Percentiles rank a stretch among this genome's conserved stretches.
phyloP scores from a whole-genome alignment of 2,797 vertebrate genomes.

The Petrocephalus schoutedeni region DNA sequence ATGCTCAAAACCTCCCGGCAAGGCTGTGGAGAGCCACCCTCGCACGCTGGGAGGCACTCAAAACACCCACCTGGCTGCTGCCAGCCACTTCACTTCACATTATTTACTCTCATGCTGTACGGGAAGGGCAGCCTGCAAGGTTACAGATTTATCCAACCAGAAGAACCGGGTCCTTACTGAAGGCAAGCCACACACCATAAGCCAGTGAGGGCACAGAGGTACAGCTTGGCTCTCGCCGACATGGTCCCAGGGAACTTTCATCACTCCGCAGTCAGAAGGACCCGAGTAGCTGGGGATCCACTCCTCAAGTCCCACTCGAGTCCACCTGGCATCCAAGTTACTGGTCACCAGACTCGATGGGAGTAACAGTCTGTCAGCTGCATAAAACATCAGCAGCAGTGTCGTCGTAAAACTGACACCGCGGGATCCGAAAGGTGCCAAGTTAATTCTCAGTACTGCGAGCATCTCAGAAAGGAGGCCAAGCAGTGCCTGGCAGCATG shows the following conservation, averaged over 20 bases:
- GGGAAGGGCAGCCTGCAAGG: background rate
- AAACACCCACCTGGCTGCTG: background rate
- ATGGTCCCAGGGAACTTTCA: background rate
- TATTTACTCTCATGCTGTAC: background rate
- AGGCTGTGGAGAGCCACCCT: background rate
- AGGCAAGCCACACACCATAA: background rate
- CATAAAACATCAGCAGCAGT: background rate
- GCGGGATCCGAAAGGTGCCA: background rate
- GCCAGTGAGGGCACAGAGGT: background rate
- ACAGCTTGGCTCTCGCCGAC: background rate
- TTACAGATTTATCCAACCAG: background rate
- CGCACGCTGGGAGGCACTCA: background rate
- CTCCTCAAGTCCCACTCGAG: background rate
- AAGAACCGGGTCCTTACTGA: background rate
- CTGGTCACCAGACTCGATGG: background rate
- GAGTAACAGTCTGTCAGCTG: background rate
- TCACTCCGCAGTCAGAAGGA: background rate
- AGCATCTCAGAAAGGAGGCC: background rate
- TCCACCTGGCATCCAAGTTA: constrained; percentile 4
- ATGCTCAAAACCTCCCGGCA: background rate
- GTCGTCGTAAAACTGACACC: background rate
- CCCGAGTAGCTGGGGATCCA: background rate
- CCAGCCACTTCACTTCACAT: background rate
- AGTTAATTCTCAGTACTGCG: background rate
- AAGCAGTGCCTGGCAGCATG: background rate